Evolutionary conservation across 2,113 vertebrate species (phyloP).

Genomic region (Eclectus roratus): DNA sequence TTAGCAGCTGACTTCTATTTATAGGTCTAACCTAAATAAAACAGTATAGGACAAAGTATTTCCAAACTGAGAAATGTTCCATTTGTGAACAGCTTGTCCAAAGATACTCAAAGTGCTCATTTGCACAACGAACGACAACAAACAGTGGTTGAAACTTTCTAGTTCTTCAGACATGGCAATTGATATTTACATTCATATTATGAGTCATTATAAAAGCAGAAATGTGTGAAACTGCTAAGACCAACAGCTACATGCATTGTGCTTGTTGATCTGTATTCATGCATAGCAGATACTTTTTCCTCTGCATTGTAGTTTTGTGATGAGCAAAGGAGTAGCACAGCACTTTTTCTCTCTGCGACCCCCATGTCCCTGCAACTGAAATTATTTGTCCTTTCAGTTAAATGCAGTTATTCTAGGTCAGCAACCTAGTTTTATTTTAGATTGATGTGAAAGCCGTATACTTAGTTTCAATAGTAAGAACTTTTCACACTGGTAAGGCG

Average conservation of each 20-base stretch:
- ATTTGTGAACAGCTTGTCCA: constrained; percentile 5
- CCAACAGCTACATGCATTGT: neutral
- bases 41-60: neutral
- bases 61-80: neutral
- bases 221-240: constrained; percentile 1
- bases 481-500: neutral
- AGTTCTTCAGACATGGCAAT: neutral
- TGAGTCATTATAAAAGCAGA: constrained; percentile 12
- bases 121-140: neutral
- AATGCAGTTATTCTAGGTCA: neutral
- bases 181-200: constrained; percentile 14
- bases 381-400: neutral
- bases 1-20: constrained; percentile 7
- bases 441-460: neutral
- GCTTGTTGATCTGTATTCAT: neutral
- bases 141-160: constrained; percentile 14
- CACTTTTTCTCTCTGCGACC: neutral
- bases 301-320: neutral
- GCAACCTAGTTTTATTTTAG: neutral
- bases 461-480: neutral
- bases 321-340: neutral
- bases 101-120: neutral
- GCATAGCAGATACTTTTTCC: neutral
- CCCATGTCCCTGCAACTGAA: neutral
- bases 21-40: neutral